Percentiles rank a stretch among this genome's conserved stretches.
Evolutionary conservation across 2,888 invertebrate genomes (phyloP).

Genomic region (Lobophora halterata): DNA sequence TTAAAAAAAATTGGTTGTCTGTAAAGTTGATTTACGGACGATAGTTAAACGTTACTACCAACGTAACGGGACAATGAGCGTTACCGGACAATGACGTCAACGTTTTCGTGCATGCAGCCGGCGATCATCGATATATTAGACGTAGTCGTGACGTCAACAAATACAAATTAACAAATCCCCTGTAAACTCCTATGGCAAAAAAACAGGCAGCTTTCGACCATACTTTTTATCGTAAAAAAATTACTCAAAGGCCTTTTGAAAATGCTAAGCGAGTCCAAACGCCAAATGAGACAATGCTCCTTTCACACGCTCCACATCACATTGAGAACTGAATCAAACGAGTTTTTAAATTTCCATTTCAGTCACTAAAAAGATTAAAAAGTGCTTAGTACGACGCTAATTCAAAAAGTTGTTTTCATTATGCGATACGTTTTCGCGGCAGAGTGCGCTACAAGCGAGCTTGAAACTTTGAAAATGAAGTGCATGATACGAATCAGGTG

Average conservation of each 20-base stretch:
- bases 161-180: neutral
- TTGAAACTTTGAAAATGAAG: conserved; percentile 60
- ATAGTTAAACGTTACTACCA: no score
- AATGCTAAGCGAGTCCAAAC: conserved; percentile 22
- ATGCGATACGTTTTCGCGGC: conserved; percentile 59
- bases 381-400: conserved; percentile 68
- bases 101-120: no score
- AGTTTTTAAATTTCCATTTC: conserved; percentile 46
- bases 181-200: neutral
- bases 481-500: conserved; percentile 56
- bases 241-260: conserved; percentile 20
- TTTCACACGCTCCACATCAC: conserved; percentile 30
- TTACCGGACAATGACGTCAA: no score
- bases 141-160: neutral
- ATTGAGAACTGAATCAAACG: conserved; percentile 38
- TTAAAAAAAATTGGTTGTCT: no score
- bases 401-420: conserved; percentile 79
- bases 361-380: conserved; percentile 61
- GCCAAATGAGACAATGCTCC: conserved; percentile 28
- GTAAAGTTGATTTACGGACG: no score
- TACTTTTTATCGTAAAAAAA: conserved; percentile 6
- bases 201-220: neutral
- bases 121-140: no score
- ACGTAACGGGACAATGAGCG: no score
- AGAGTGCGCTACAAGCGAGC: conserved; percentile 50